Percentiles rank a stretch among this genome's conserved stretches.
Conservation (phyloP, 2,888 invertebrate species). For the Gerosis bhagava region DNA sequence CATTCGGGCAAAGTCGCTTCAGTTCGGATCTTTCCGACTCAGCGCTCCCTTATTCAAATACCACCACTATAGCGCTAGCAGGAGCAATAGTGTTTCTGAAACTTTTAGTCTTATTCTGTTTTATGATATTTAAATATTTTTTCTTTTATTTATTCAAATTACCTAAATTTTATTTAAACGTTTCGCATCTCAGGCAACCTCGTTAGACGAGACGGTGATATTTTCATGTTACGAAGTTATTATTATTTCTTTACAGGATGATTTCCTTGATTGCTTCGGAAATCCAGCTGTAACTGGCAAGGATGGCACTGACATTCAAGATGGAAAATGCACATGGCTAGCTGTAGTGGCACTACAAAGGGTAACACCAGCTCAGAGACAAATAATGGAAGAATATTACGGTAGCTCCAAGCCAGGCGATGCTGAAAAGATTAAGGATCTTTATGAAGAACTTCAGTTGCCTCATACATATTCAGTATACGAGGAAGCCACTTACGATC, state of each 20-base stretch:
- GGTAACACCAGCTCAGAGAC: conserved; percentile 86
- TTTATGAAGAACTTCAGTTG: conserved; percentile 90
- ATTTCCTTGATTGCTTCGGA: conserved; percentile 96
- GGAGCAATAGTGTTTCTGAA: too few relatives aligned
- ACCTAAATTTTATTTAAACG: too few relatives aligned
- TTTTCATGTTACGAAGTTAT: too few relatives aligned
- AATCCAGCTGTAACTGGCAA: conserved; percentile 94
- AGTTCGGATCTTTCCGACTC: too few relatives aligned
- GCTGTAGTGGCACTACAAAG: conserved; percentile 94
- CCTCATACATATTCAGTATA: conserved; percentile 90
- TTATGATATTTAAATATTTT: too few relatives aligned
- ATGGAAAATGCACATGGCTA: conserved; percentile 98
- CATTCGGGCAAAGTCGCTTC: too few relatives aligned
- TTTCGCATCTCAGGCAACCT: too few relatives aligned
- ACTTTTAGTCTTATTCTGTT: too few relatives aligned
- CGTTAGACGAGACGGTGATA: too few relatives aligned
- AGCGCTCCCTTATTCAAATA: too few relatives aligned
- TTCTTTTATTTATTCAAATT: too few relatives aligned
- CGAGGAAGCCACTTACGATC: conserved; percentile 92
- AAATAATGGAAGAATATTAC: conserved; percentile 90
- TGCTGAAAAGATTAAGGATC: conserved; percentile 85
- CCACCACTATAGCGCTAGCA: too few relatives aligned
- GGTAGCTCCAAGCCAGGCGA: conserved; percentile 86
- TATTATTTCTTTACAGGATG: conserved; percentile 81
- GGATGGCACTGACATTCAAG: conserved; percentile 94